Evolutionary conservation across 2,888 invertebrate genomes (phyloP), one percentile per base, ranked within the genome.

Genomic region (Rhagonycha lutea): DNA sequence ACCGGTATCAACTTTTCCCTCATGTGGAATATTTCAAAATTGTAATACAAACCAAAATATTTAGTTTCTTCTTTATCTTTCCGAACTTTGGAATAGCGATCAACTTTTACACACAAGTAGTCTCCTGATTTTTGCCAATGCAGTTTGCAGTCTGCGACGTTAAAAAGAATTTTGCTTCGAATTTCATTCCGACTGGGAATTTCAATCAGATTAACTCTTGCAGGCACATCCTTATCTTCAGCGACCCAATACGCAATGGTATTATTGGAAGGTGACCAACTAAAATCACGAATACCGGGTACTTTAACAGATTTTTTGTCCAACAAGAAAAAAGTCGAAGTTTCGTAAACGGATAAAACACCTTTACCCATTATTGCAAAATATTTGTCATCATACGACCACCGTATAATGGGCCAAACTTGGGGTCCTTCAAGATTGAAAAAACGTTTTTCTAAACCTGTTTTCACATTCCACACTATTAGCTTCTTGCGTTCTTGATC

Each of bases 41-140:
- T 99, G 88, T 96, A 98, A 83, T 97, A 98, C 94, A 98, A 96
- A 80, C 98, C 98, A 67, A 96, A 94, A 88, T 98, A 99, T 88
- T 98, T 98, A 72, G 94, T 92, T 84, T 98, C 97, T 79, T 93
- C 94, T 82, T 98, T 97, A 85, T 98, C 98, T 85, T 97, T 97
- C 84, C 96, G 95, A 12, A 94, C 92, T 89, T 98, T 98, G 4
- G 95, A 79, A 75, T 82, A 83, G 3, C 81, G 72, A 72, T 78
- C 77, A 23, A 77, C 77, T 89, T 99, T 98, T 0, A 99, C 98
- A 83, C 99, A 98, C 28, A 99, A 90, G 86, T 98, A 98, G 87
- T 99, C 98, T 0, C 99, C 99, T 24, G 94, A 95, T 88, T 98
- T 98, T 88, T 99, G 99, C 99, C 99, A 99, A 87, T 98, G 98